Conservation (phyloP, 2,888 invertebrate species). For the Lasioglossum malachurum region DNA sequence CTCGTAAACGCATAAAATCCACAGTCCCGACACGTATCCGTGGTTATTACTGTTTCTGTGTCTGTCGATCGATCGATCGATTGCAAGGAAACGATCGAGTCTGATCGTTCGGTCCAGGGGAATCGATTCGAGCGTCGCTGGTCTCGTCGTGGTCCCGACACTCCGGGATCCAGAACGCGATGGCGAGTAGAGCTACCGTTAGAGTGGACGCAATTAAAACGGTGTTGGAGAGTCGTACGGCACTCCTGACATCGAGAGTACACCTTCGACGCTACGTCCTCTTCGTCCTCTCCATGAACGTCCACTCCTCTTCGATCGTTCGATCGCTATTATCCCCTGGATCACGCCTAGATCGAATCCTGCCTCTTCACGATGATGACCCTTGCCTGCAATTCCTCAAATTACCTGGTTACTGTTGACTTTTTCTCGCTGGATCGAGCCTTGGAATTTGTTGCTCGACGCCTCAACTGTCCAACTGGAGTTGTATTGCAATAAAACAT, state of each 20-base stretch:
- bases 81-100: slow-evolving; percentile 34
- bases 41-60: slow-evolving; percentile 31
- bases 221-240: slow-evolving; percentile 82
- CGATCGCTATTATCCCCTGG: slow-evolving; percentile 70
- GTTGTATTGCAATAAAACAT: background rate
- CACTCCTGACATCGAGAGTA: slow-evolving; percentile 74
- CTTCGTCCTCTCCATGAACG: slow-evolving; percentile 55
- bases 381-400: slow-evolving; percentile 32
- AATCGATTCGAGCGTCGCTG: slow-evolving; percentile 31
- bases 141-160: slow-evolving; percentile 21
- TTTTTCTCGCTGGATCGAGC: slow-evolving; percentile 8
- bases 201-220: slow-evolving; percentile 83
- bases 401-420: slow-evolving; percentile 8
- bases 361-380: slow-evolving; percentile 28
- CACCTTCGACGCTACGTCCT: slow-evolving; percentile 35
- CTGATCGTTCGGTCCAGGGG: slow-evolving; percentile 55
- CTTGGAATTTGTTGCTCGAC: background rate
- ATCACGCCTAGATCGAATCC: slow-evolving; percentile 47
- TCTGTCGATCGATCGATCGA: background rate
- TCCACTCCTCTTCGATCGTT: slow-evolving; percentile 63
- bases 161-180: slow-evolving; percentile 61
- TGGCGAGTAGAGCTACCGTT: slow-evolving; percentile 79
- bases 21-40: background rate
- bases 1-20: background rate
- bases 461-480: background rate